Conservation (phyloP, 2,797 vertebrate genomes). For the Myoxocephalus aenaeus region DNA sequence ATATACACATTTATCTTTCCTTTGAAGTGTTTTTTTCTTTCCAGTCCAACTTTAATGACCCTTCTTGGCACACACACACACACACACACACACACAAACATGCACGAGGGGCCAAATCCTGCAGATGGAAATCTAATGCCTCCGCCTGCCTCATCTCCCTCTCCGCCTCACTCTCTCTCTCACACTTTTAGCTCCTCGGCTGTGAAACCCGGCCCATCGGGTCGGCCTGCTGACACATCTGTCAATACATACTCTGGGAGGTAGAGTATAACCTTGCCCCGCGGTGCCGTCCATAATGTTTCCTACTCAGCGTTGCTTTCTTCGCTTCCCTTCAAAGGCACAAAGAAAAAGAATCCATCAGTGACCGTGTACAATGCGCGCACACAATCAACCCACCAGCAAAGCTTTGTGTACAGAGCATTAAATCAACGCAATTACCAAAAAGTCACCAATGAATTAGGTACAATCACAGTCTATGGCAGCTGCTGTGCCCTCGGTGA, state of each 20-base stretch:
- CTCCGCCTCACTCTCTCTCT: slow-evolving; percentile 18
- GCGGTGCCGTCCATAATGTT: slow-evolving; percentile 47
- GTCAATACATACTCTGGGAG: slow-evolving; percentile 65
- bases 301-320: slow-evolving; percentile 40
- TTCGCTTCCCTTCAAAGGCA: slow-evolving; percentile 24
- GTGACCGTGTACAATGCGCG: background rate
- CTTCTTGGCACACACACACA: slow-evolving; percentile 13
- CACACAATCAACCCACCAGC: background rate
- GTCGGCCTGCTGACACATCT: slow-evolving; percentile 70
- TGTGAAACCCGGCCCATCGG: slow-evolving; percentile 59
- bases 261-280: slow-evolving; percentile 59
- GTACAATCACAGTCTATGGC: too few species aligned
- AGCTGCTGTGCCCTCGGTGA: slow-evolving; percentile 38
- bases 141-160: slow-evolving; percentile 22
- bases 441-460: too few species aligned
- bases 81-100: slow-evolving; percentile 21
- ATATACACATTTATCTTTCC: slow-evolving; percentile 29
- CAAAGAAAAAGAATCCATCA: slow-evolving; percentile 1
- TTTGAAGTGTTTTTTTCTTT: slow-evolving; percentile 24
- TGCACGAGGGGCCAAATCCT: slow-evolving; percentile 21
- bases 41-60: background rate
- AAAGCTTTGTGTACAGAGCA: background rate
- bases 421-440: too few species aligned
- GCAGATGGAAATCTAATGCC: slow-evolving; percentile 63
- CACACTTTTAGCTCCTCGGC: slow-evolving; percentile 55